phyloP scores from a whole-genome alignment of 2,113 vertebrate species.

The Cavia aperea region DNA sequence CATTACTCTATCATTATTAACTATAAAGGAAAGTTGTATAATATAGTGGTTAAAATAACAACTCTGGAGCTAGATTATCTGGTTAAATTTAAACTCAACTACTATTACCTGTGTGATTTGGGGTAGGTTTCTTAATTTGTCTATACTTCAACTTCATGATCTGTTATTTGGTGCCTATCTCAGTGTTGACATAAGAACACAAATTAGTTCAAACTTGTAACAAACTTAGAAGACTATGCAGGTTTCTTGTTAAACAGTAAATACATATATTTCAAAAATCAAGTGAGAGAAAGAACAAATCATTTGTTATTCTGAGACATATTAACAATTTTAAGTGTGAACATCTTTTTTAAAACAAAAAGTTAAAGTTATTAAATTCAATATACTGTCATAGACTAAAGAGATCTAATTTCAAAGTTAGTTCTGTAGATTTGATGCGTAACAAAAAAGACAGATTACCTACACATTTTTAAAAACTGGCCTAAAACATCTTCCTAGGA shows the following conservation, averaged over 20 bases:
- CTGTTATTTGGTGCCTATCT: not conserved
- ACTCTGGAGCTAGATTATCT: too few relatives aligned
- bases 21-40: too few relatives aligned
- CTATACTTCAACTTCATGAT: too few relatives aligned
- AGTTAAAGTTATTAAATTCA: not conserved
- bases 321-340: conserved; percentile 26
- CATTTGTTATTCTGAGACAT: conserved; percentile 22
- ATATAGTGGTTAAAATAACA: too few relatives aligned
- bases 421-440: not conserved
- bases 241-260: conserved; percentile 9
- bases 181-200: not conserved
- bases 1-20: too few relatives aligned
- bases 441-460: not conserved
- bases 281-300: not conserved
- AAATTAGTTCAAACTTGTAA: not conserved
- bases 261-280: conserved; percentile 32
- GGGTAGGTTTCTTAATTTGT: too few relatives aligned
- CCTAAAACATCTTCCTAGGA: not conserved
- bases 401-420: conserved; percentile 21
- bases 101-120: too few relatives aligned
- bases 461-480: not conserved
- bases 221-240: not conserved
- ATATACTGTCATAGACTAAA: not conserved
- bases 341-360: not conserved
- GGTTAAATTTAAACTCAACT: too few relatives aligned